Percentiles rank a stretch among this genome's conserved stretches.
Conservation (phyloP, 2,888 invertebrate genomes). For the Invenusta paracnida region DNA sequence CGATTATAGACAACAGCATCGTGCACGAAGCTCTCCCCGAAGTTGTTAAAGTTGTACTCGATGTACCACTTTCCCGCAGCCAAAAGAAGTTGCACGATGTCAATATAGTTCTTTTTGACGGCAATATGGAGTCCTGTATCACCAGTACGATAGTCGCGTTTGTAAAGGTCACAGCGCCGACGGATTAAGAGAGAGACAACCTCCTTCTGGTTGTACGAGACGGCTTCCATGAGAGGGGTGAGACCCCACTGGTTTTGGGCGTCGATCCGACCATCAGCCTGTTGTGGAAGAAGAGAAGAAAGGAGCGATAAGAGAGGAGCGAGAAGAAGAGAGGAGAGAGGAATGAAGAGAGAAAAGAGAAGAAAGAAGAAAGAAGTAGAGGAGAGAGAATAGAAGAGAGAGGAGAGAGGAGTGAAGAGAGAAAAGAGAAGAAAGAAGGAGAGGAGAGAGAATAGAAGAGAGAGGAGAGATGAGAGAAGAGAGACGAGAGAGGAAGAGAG, state of each 20-base stretch:
- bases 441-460: too few species aligned
- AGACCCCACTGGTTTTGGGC: constrained; percentile 60
- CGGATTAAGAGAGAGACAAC: constrained; percentile 53
- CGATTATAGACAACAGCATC: constrained; percentile 58
- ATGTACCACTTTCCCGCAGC: constrained; percentile 49
- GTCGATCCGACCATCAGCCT: constrained; percentile 56
- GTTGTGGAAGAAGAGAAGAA: too few species aligned
- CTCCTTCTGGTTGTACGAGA: constrained; percentile 59
- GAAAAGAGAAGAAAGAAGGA: too few species aligned
- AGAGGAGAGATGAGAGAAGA: too few species aligned
- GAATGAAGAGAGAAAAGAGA: too few species aligned
- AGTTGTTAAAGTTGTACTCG: constrained; percentile 57
- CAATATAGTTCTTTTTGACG: constrained; percentile 58
- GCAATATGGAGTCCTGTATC: constrained; percentile 59
- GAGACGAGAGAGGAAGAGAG: too few species aligned
- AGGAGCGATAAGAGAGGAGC: too few species aligned
- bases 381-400: too few species aligned
- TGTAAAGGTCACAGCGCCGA: constrained; percentile 55
- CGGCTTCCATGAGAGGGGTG: constrained; percentile 59
- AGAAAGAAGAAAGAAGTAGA: too few species aligned
- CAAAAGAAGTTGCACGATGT: constrained; percentile 55
- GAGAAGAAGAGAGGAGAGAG: too few species aligned
- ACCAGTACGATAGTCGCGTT: constrained; percentile 58
- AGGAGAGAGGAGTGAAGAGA: too few species aligned
- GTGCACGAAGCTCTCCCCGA: constrained; percentile 57